phyloP scores from a whole-genome alignment of 2,888 invertebrate genomes.

The Seira ritae region DNA sequence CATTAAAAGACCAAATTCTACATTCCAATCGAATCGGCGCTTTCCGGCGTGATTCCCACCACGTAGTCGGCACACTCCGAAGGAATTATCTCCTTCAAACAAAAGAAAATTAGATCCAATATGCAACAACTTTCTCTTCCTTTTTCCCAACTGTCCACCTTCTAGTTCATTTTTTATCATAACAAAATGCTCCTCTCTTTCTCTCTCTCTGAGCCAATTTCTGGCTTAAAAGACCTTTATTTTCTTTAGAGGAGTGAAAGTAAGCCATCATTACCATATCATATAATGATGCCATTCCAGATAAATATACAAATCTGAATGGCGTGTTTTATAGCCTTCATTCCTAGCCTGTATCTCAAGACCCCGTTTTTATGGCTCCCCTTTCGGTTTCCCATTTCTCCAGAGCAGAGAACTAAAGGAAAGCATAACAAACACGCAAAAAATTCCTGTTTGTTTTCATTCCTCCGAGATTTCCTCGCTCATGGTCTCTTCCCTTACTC shows the following conservation, averaged over 20 bases:
- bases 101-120: neutral
- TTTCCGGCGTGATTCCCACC: constrained; percentile 49
- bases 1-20: constrained; percentile 37
- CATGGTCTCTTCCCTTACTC: neutral
- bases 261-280: no score
- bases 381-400: constrained; percentile 2
- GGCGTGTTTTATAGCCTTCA: no score
- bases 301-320: no score
- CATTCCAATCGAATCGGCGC: constrained; percentile 55
- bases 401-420: neutral
- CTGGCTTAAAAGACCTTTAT: no score
- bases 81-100: neutral
- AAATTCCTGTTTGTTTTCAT: constrained; percentile 24
- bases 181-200: no score
- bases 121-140: constrained; percentile 8
- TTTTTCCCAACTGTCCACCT: no score
- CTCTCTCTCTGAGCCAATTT: no score
- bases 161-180: no score
- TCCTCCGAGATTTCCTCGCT: constrained; percentile 17
- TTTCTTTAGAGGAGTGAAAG: no score
- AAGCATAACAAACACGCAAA: constrained; percentile 23
- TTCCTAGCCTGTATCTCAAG: no score
- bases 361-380: no score
- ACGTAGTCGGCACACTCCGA: constrained; percentile 39
- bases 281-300: no score